Base-by-base conservation (phyloP, 2,797 vertebrate species). In the Alfaro cultratus region DNA sequence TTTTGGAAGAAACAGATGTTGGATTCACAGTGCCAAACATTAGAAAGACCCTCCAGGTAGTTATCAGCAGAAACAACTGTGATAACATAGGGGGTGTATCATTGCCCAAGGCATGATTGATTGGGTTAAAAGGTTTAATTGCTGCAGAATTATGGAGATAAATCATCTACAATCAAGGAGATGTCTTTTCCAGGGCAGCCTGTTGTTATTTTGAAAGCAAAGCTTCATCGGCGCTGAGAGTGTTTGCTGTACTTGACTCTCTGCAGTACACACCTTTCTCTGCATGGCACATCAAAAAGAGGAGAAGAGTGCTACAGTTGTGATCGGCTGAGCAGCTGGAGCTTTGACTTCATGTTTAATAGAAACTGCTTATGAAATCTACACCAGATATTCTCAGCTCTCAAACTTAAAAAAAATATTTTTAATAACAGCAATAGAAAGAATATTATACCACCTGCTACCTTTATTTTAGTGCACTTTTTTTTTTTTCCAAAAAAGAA, bases 61-160 rank as follows among this genome's bases (percentile, higher is more conserved):
- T 70, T 45, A 70, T 45, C 39, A 70, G 41, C 41, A 71, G 26
- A 71, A 71, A 71, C 68, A 71, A 15, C 41, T 68, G 64, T 68
- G 64, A 68, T 41, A 21, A 36, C 21, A 41, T 71, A 45, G 23
- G 12, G 68, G 68, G 26, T 41, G 68, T 71, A 45, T n/a, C 41
- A 71, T 71, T 71, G 68, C 68, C 41, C 68, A 5, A 71, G 41
- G 68, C 41, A 45, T 45, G 68, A 45, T 41, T 71, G 68, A 45
- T 71, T 45, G 68, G 26, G 68, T 71, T 71, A 45, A 29, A 71
- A 71, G 26, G 68, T 71, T 71, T 71, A 70, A 71, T 45, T 45
- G 41, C 68, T n/a, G 41, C 41, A 45, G 68, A 71, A 71, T 71
- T 71, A n/a, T 45, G 12, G 41, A 45, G 68, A 71, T 71, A 45